Evolutionary conservation across 2,888 invertebrate genomes (phyloP).

Genomic region (Ceraclea dissimilis): DNA sequence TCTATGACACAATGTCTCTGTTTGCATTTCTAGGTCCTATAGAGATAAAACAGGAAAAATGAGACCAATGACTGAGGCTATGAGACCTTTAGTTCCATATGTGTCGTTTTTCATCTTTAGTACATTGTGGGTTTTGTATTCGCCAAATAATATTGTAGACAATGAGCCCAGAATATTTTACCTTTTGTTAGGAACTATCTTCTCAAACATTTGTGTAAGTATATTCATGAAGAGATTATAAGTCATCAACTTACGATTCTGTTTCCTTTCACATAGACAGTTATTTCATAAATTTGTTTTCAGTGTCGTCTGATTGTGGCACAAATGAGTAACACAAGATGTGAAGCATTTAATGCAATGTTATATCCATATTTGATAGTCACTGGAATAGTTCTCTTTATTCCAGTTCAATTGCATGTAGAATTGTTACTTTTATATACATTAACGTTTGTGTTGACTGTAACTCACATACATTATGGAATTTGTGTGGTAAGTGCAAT

Average conservation of each 20-base stretch:
- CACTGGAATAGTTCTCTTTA: slow-evolving; percentile 38
- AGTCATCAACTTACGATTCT: too few species aligned
- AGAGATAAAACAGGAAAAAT: slow-evolving; percentile 80
- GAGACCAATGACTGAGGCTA: slow-evolving; percentile 70
- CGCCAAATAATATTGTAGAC: slow-evolving; percentile 74
- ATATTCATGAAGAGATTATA: background rate
- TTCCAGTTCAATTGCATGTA: slow-evolving; percentile 38
- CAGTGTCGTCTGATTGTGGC: slow-evolving; percentile 95
- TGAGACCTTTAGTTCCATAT: slow-evolving; percentile 80
- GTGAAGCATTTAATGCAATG: slow-evolving; percentile 72
- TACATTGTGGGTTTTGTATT: slow-evolving; percentile 72
- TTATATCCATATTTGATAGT: slow-evolving; percentile 52
- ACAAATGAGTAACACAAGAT: slow-evolving; percentile 93
- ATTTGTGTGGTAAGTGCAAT: slow-evolving; percentile 79
- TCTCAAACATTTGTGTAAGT: slow-evolving; percentile 96
- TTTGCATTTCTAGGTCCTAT: slow-evolving; percentile 77
- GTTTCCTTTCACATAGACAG: too few species aligned
- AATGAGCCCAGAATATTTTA: slow-evolving; percentile 80
- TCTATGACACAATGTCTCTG: too few species aligned
- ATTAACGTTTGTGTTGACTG: slow-evolving; percentile 61
- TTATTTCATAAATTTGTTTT: too few species aligned
- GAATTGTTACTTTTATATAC: slow-evolving; percentile 67
- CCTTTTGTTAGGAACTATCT: slow-evolving; percentile 87
- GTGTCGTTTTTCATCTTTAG: slow-evolving; percentile 65
- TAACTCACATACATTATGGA: slow-evolving; percentile 88